Base-by-base conservation (phyloP, 2,888 invertebrate genomes). In the Dendrolimus houi region DNA sequence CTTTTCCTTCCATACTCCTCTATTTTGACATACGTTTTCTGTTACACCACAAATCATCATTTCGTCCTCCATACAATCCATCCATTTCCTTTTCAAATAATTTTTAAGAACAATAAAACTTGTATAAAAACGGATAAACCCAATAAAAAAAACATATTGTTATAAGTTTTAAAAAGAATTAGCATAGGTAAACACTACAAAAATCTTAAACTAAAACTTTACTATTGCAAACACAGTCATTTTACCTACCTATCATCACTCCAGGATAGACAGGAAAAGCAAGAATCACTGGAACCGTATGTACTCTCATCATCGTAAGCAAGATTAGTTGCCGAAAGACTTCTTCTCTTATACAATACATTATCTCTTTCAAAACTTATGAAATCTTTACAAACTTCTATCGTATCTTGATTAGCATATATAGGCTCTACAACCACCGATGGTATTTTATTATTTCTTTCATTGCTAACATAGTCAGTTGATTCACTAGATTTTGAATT, bases 261-360 rank as follows among this genome's bases (percentile, higher is more conserved):
- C 0, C 81, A 84, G n/a, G 83, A 81, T 10, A 76, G 57, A 64
- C 79, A 78, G 0, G 87, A 86, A 1, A 79, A 65, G 54, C 81
- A 85, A 0, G 87, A 86, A 47, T 83, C 86, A 60, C 74, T 82
- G 13, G 85, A 85, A 57, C 78, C 81, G n/a, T 75, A 75, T 52
- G 67, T 68, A 59, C 68, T 70, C 47, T 79, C 76, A 55, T 76
- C 76, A 41, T 78, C 75, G 52, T 68, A 74, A 0, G 80, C 71
- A 41, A 90, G 72, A 64, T 88, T 78, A 3, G 77, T 78, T 7
- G 81, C 79, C 0, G 89, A 89, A 7, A 74, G 52, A 63, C 85
- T 81, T 56, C 71, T 72, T 64, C 81, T 75, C 10, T 65, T 74
- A 52, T 76, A 82, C 7, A 81, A 56, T 0, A 77, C 80, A n/a